Percentiles rank a stretch among this genome's conserved stretches.
phyloP scores from a whole-genome alignment of 1,140 invertebrate genomes.

The Papilio polytes region DNA sequence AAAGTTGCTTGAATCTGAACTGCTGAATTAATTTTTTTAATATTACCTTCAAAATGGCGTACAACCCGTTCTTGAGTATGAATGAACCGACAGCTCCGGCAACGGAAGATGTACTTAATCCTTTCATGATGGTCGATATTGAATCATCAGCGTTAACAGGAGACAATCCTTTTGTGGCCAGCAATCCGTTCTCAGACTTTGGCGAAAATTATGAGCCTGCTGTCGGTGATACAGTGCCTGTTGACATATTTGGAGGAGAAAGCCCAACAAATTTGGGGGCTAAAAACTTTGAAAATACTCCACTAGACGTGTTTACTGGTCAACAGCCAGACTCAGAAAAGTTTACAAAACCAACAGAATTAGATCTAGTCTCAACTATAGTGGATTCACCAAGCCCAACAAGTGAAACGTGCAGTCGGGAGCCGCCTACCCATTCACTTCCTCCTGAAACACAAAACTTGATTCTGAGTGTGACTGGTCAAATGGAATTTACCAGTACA shows the following conservation, averaged over 20 bases:
- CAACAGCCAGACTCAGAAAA: constrained; percentile 53
- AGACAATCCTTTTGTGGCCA: constrained; percentile 86
- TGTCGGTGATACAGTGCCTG: constrained; percentile 76
- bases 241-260: constrained; percentile 73
- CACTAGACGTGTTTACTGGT: constrained; percentile 60
- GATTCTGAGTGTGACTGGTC: constrained; percentile 93
- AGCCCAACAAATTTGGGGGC: constrained; percentile 66
- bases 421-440: constrained; percentile 85
- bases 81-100: constrained; percentile 83
- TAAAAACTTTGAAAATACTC: constrained; percentile 60
- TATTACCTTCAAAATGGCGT: constrained; percentile 83
- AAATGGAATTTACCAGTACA: constrained; percentile 94
- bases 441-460: constrained; percentile 91
- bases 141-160: constrained; percentile 63
- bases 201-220: constrained; percentile 81
- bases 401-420: constrained; percentile 61
- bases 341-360: constrained; percentile 69
- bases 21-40: constrained; percentile 80
- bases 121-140: constrained; percentile 87
- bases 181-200: constrained; percentile 87
- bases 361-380: constrained; percentile 65
- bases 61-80: constrained; percentile 91
- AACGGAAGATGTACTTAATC: constrained; percentile 86
- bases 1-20: constrained; percentile 89
- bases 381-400: constrained; percentile 53